These are phyloP conservation scores for Caerostris darwini DNA, from an alignment of 1,140 invertebrate genomes.

Conservation along the genomic window DNA sequence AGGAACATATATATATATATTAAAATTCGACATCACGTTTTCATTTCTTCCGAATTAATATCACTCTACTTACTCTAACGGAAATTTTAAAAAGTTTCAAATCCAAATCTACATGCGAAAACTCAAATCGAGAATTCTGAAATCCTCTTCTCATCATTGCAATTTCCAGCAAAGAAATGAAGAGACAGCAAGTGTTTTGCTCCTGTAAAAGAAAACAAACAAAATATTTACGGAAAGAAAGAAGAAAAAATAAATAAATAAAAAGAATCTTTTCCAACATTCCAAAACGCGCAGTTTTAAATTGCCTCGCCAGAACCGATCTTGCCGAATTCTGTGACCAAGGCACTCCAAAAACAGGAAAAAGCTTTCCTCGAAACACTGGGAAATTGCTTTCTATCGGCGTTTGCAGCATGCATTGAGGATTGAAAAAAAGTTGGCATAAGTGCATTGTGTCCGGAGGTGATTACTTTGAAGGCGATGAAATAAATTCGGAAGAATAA, in stretches of 20 bases:
- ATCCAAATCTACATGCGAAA: not conserved
- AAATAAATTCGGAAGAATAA: too few species aligned
- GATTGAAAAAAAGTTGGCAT: too few species aligned
- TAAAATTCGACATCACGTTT: too few species aligned
- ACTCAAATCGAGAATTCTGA: not conserved
- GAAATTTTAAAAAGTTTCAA: not conserved
- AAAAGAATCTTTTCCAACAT: not conserved
- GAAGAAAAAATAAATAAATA: not conserved
- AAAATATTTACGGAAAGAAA: not conserved
- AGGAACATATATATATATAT: too few species aligned
- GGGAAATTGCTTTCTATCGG: slow-evolving; percentile 43
- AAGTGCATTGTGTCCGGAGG: too few species aligned
- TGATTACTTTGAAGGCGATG: too few species aligned
- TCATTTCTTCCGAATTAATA: not conserved
- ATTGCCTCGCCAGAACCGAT: slow-evolving; percentile 7
- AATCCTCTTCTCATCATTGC: not conserved
- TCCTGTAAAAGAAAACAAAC: not conserved
- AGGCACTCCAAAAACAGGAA: slow-evolving; percentile 12
- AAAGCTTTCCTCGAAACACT: slow-evolving; percentile 2
- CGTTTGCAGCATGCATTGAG: not conserved
- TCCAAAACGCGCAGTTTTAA: slow-evolving; percentile 15
- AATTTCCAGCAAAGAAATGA: not conserved
- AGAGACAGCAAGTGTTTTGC: not conserved
- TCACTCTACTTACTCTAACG: not conserved
- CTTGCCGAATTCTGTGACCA: not conserved